Evolutionary conservation across 2,113 vertebrate species (phyloP), one percentile per base, ranked within the genome.

Genomic region (Megaleporinus macrocephalus): DNA sequence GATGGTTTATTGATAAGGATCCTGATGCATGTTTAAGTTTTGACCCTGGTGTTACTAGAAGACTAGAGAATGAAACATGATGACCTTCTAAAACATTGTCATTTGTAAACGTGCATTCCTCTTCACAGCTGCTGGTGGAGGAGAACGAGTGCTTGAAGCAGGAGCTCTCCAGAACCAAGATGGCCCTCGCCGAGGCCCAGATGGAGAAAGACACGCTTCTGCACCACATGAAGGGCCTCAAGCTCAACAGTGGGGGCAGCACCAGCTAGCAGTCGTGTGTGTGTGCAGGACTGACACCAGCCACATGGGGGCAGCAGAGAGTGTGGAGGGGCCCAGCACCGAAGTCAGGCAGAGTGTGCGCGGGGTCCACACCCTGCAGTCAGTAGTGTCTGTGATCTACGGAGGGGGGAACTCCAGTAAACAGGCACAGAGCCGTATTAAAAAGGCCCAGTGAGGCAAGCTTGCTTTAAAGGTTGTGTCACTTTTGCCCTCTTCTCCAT

Each of bases 61-160:
- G 0, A 20, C 24, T 24, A 22, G 16, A 55, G 16, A 22, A 27
- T 26, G 15, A n/a, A 62, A 26, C 18, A 2, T 1, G 36, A 14
- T 59, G 26, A 65, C 55, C 20, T 18, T 71, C 18, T 33, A 79
- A 27, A 30, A 65, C 16, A 26, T 3, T n/a, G 9, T 10, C 41
- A 26, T 14, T 26, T 14, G 29, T 33, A 16, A 41, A 0, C 41
- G 49, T 57, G 24, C 47, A 11, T 59, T 41, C 53, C 5, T 76
- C 29, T 71, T 33, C 15, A 4, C 89, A 95, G 93, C 84, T 92
- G 96, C 95, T 99, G 84, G 63, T 93, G 74, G 96, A 98, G 88
- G 98, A 99, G 90, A 99, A 99, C 82, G 97, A 98, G 90, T 97
- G 94, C 92, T 91, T 99, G 81, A 99, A 98, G 84, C 88, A 95